phyloP scores from a whole-genome alignment of 1,140 invertebrate genomes.

The Maniola jurtina region DNA sequence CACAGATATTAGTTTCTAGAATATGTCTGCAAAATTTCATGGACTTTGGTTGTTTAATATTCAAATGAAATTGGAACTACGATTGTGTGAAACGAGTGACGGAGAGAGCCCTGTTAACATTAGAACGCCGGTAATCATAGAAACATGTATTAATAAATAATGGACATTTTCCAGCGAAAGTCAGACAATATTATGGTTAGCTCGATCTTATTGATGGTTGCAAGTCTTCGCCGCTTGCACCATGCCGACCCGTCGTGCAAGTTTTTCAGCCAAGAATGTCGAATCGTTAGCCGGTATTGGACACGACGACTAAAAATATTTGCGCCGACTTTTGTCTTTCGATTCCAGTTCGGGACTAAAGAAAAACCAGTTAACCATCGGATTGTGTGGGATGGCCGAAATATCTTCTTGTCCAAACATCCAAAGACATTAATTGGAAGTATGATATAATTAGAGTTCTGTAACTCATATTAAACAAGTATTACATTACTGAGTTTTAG shows the following conservation, averaged over 20 bases:
- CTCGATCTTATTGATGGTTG: conserved; percentile 24
- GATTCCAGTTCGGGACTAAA: conserved; percentile 16
- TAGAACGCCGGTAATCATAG: not conserved
- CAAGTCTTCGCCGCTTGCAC: conserved; percentile 21
- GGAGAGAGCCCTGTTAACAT: no score
- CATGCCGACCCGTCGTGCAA: conserved; percentile 26
- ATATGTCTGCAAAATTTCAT: no score
- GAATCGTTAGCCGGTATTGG: conserved; percentile 35
- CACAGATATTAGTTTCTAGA: no score
- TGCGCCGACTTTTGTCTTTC: conserved; percentile 24
- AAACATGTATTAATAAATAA: conserved; percentile 9
- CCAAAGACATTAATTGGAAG: not conserved
- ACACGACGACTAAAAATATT: conserved; percentile 31
- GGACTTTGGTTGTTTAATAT: no score
- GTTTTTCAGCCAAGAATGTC: conserved; percentile 41
- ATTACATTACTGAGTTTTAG: no score
- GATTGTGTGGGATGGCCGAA: conserved; percentile 9
- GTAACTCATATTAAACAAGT: not conserved
- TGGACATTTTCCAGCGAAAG: conserved; percentile 29
- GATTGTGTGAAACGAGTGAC: no score
- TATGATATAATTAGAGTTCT: not conserved
- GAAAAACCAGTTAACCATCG: conserved; percentile 20
- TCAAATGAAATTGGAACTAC: no score
- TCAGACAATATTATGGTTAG: conserved; percentile 29
- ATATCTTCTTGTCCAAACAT: not conserved